A percentile compares a stretch with the other conserved stretches of the same genome.
phyloP scores from a whole-genome alignment of 2,888 invertebrate species.

The Platycheirus rosarum region DNA sequence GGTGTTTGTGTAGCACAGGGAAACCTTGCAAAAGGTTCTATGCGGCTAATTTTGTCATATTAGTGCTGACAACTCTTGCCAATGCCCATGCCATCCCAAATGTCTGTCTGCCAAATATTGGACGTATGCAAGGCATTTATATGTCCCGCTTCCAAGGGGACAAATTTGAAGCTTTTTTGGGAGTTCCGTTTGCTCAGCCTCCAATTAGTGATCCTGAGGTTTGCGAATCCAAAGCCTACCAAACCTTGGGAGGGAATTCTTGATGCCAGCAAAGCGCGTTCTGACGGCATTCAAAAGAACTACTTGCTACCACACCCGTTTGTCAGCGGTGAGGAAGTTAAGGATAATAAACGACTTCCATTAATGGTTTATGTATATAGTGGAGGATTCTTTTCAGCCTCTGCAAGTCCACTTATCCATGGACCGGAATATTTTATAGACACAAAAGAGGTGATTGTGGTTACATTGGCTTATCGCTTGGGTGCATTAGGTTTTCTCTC shows the following conservation, averaged over 20 bases:
- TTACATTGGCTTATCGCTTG: slow-evolving; percentile 83
- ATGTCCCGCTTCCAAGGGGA: slow-evolving; percentile 77
- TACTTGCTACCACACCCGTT: slow-evolving; percentile 77
- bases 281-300: slow-evolving; percentile 83
- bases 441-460: slow-evolving; percentile 82
- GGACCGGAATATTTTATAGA: slow-evolving; percentile 84
- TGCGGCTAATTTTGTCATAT: background rate
- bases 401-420: slow-evolving; percentile 80
- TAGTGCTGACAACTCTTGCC: slow-evolving; percentile 1
- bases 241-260: slow-evolving; percentile 76
- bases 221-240: slow-evolving; percentile 79
- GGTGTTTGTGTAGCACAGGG: too few species aligned
- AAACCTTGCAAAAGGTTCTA: too few species aligned
- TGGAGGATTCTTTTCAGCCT: slow-evolving; percentile 84
- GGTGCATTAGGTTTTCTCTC: slow-evolving; percentile 83
- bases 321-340: slow-evolving; percentile 82
- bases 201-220: slow-evolving; percentile 79
- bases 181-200: slow-evolving; percentile 81
- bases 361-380: slow-evolving; percentile 84
- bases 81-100: slow-evolving; percentile 59
- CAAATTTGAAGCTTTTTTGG: slow-evolving; percentile 80
- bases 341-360: slow-evolving; percentile 76
- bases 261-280: slow-evolving; percentile 79
- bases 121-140: slow-evolving; percentile 77
- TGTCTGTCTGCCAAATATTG: slow-evolving; percentile 77